Conservation (phyloP, 2,113 vertebrate species). For the Taxidea taxus region DNA sequence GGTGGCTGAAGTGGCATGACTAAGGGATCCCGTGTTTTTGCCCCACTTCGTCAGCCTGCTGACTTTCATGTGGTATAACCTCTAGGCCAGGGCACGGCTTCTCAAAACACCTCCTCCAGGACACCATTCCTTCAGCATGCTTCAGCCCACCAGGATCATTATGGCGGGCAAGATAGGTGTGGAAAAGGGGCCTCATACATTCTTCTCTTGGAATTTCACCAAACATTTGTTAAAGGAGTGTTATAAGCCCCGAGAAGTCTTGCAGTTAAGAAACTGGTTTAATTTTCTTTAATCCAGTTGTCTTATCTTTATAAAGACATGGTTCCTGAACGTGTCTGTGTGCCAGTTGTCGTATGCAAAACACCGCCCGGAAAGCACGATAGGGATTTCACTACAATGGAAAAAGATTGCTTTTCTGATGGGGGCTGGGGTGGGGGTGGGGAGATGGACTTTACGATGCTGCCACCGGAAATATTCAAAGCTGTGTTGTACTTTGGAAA, state of each 20-base stretch:
- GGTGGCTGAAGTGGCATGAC: neutral
- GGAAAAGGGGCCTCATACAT: neutral
- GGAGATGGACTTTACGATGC: neutral
- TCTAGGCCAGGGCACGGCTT: neutral
- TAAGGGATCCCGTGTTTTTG: neutral
- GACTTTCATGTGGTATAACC: neutral
- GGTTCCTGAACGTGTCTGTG: neutral
- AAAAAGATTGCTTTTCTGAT: neutral
- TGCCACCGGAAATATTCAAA: neutral
- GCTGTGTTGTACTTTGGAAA: neutral
- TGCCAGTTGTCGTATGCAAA: neutral
- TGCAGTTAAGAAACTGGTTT: neutral
- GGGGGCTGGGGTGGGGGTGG: neutral
- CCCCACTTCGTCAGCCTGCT: neutral
- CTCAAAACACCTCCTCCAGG: neutral
- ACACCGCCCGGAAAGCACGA: neutral
- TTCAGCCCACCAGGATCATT: neutral
- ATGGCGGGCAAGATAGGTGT: neutral
- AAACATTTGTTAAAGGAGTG: neutral
- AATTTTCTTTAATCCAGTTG: neutral
- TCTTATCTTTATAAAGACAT: neutral
- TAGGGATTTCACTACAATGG: neutral
- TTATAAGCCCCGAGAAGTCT: neutral
- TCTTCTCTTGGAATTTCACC: neutral
- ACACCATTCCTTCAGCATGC: neutral